A percentile compares a stretch with the other conserved stretches of the same genome.
Conservation (phyloP, 1,140 invertebrate species). For the Eupristina koningsbergeri region DNA sequence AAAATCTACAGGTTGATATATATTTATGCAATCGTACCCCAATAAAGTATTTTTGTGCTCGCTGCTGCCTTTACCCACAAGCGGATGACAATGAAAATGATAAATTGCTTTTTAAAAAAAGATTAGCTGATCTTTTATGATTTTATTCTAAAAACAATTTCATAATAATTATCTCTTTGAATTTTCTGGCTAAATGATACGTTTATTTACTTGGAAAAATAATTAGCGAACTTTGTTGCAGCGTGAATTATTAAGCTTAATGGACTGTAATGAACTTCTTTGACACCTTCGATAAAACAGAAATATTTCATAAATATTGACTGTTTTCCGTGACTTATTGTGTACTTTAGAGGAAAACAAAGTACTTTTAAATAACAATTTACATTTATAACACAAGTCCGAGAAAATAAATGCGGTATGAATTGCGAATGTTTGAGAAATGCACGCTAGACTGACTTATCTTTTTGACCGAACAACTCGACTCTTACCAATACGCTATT, state of each 20-base stretch:
- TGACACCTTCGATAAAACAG: background rate
- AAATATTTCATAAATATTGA: background rate
- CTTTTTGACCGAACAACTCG: background rate
- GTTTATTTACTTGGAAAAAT: background rate
- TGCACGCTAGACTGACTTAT: slow-evolving; percentile 3
- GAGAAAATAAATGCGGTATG: background rate
- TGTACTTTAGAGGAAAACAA: background rate
- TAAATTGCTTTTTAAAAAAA: background rate
- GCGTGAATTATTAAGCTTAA: background rate
- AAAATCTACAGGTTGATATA: background rate
- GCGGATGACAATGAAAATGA: background rate
- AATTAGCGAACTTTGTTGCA: too few relatives aligned
- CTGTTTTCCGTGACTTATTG: background rate
- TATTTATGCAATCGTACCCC: background rate
- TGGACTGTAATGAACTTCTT: too few relatives aligned
- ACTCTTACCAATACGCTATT: background rate
- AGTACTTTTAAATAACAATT: background rate
- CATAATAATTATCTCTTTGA: too few relatives aligned
- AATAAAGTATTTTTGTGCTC: background rate
- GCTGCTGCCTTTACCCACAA: background rate
- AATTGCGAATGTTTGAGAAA: slow-evolving; percentile 1
- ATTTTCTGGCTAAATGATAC: too few relatives aligned
- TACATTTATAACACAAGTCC: background rate
- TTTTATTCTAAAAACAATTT: too few relatives aligned
- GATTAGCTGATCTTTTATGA: background rate